Percentiles rank a stretch among this genome's conserved stretches.
These are phyloP conservation scores for Parnassius mnemosyne DNA, from an alignment of 2,888 invertebrate genomes.

Conservation along the genomic window DNA sequence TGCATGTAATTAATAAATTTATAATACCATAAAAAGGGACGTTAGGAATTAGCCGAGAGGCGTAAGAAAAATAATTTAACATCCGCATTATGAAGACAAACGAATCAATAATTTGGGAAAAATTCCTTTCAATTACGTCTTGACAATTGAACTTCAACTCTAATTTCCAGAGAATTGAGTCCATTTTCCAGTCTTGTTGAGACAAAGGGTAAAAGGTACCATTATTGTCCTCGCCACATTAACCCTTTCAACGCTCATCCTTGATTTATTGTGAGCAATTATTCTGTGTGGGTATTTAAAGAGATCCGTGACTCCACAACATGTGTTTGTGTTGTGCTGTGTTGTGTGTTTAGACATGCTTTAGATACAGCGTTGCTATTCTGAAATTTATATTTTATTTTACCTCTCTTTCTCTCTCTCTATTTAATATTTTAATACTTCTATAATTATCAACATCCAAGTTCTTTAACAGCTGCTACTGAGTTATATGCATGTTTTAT, in stretches of 20 bases:
- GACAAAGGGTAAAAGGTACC: constrained; percentile 50
- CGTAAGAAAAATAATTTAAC: constrained; percentile 29
- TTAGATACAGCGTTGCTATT: constrained; percentile 19
- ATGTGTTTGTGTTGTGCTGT: constrained; percentile 30
- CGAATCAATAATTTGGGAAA: constrained; percentile 31
- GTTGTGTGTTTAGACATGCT: constrained; percentile 29
- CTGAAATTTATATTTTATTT: background rate
- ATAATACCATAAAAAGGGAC: constrained; percentile 2
- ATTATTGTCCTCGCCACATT: constrained; percentile 56
- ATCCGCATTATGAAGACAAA: constrained; percentile 54
- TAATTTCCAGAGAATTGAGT: constrained; percentile 19
- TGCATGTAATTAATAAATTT: constrained; percentile 5
- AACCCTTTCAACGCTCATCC: constrained; percentile 66
- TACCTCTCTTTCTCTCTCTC: too few species aligned
- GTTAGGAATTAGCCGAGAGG: background rate
- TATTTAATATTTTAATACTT: too few species aligned
- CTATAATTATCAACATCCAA: too few species aligned
- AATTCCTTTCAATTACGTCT: constrained; percentile 1
- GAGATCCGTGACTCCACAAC: constrained; percentile 31
- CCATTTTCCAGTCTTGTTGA: constrained; percentile 24
- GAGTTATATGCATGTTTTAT: too few species aligned
- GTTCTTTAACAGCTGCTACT: too few species aligned
- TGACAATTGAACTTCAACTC: background rate
- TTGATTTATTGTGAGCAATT: constrained; percentile 69
- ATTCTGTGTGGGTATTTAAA: constrained; percentile 37